Percentiles rank a stretch among this genome's conserved stretches.
Evolutionary conservation across 2,113 vertebrate species (phyloP).

Genomic region (Cyprinodon tularosa): DNA sequence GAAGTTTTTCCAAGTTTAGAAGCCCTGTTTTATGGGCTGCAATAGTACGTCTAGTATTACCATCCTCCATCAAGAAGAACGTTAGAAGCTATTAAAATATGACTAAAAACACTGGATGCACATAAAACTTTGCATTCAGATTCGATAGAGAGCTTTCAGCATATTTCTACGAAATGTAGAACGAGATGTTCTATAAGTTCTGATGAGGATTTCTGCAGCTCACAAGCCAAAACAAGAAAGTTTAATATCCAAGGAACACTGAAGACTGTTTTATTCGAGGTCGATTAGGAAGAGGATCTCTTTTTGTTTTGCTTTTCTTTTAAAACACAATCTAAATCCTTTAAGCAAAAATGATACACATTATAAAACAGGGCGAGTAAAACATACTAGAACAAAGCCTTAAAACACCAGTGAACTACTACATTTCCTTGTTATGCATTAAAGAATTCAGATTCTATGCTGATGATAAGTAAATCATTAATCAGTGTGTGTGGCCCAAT

Average conservation of each 20-base stretch:
- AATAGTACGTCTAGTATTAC: not conserved
- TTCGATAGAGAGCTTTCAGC: not conserved
- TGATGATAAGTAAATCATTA: not conserved
- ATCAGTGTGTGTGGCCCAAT: constrained; percentile 1
- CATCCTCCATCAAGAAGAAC: not conserved
- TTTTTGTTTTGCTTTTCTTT: not conserved
- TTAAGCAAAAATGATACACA: not conserved
- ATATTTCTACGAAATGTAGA: not conserved
- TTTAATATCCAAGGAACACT: not conserved
- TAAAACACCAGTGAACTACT: not conserved
- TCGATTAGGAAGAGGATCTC: not conserved
- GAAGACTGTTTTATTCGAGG: not conserved
- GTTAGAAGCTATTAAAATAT: not conserved
- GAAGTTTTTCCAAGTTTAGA: not conserved
- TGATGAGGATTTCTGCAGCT: not conserved
- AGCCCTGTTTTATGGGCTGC: not conserved
- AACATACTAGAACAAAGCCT: not conserved
- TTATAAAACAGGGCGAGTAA: not conserved
- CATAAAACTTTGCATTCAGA: not conserved
- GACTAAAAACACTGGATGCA: not conserved
- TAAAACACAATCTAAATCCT: not conserved
- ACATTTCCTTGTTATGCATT: not conserved
- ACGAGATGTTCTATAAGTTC: not conserved
- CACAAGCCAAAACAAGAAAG: not conserved
- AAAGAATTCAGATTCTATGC: constrained; percentile 1